Evolutionary conservation across 2,113 vertebrate species (phyloP), one percentile per base, ranked within the genome.

Genomic region (Siniperca chuatsi): DNA sequence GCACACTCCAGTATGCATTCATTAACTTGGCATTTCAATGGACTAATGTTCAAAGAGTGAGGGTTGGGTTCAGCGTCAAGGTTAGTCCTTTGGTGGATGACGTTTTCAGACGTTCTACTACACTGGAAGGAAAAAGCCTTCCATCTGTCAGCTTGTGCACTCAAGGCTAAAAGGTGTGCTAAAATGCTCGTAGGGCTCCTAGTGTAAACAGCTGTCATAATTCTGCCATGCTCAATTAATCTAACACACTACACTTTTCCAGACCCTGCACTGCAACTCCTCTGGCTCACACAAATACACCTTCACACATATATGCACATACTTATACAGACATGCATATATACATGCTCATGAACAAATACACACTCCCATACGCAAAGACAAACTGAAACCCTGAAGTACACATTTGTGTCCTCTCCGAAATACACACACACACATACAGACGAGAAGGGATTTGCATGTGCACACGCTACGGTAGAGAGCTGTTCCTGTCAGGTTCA

Each of bases 131-230:
- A 88, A 94, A 93, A 94, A 90, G 86, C 81, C 83, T 91, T 92
- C 92, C 92, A 94, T 94, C 93, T 95, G 93, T 94, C 94, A 94
- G 90, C 89, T 81, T 77, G 87, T 87, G 90, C 92, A 94, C 94
- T 94, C 93, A 89, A 91, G 93, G 93, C 92, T 95, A 93, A 94
- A 94, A 96, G 95, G 92, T 95, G 93, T 93, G 91, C 90, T 94
- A 91, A 96, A 95, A 95, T 92, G 89, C 92, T 94, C 72, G 76
- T 92, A 92, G 90, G 90, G 90, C 84, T 92, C 86, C 89, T 88
- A 91, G 93, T 94, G 94, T 96, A 96, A 96, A 96, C 95, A 96
- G 91, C 94, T 94, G 95, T 95, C 95, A 95, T 95, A 93, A 95
- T 94, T 94, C 95, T 95, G 95, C 94, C 95, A 94, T 87, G 94